These are phyloP conservation scores for Cygnus olor DNA, from an alignment of 2,797 vertebrate species.

Conservation along the genomic window DNA sequence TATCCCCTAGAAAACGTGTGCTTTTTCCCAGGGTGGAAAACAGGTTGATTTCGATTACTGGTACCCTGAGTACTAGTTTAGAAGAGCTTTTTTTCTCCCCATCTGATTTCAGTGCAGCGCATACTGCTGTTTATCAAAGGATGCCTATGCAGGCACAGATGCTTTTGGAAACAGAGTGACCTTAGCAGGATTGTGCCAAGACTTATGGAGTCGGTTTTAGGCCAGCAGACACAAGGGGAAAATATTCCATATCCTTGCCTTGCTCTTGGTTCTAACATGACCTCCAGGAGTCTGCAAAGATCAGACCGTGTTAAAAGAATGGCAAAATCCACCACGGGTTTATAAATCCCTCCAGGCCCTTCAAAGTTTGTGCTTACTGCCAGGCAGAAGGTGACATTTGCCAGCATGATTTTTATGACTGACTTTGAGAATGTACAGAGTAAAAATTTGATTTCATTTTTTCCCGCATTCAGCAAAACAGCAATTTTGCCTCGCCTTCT, in stretches of 20 bases:
- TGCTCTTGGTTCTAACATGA: neutral
- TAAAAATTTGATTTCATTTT: conserved; percentile 14
- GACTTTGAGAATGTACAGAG: conserved; percentile 6
- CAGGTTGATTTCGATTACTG: neutral
- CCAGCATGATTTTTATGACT: conserved; percentile 46
- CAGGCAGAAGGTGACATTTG: conserved; percentile 62
- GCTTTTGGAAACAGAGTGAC: conserved; percentile 51
- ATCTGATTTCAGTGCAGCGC: neutral
- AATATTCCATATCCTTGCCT: conserved; percentile 7
- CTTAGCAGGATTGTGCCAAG: conserved; percentile 38
- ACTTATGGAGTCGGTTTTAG: conserved; percentile 24
- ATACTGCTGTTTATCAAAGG: conserved; percentile 2
- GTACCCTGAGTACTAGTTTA: neutral
- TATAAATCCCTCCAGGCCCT: conserved; percentile 55
- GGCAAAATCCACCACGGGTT: conserved; percentile 9
- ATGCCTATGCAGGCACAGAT: conserved; percentile 45
- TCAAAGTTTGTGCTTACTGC: conserved; percentile 45
- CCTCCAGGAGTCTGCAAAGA: conserved; percentile 36
- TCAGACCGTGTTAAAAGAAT: conserved; percentile 19
- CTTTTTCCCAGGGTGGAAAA: neutral
- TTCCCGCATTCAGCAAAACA: conserved; percentile 35
- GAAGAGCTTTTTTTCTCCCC: neutral
- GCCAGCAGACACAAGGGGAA: neutral
- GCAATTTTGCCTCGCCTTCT: neutral
- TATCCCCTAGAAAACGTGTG: neutral